These are phyloP conservation scores for Xiphophorus hellerii DNA, from an alignment of 2,113 vertebrate genomes.

Conservation along the genomic window DNA sequence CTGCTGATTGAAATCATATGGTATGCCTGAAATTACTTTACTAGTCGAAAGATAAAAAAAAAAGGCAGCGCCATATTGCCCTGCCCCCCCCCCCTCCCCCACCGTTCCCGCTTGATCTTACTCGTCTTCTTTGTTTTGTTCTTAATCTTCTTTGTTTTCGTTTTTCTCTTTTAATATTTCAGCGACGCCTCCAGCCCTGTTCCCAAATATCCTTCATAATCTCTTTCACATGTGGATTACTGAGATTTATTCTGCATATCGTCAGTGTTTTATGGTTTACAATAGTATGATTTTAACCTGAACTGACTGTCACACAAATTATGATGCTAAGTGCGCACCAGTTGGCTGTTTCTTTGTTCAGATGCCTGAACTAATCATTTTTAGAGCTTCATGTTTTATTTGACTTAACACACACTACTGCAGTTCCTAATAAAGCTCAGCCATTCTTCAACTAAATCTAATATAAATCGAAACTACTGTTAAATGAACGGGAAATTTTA, in stretches of 20 bases:
- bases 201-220: not conserved
- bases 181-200: not conserved
- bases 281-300: not conserved
- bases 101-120: not conserved
- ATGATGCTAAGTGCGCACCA: not conserved
- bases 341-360: not conserved
- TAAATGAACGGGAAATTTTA: not conserved
- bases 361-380: not conserved
- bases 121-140: conserved; percentile 13
- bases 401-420: not conserved
- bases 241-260: not conserved
- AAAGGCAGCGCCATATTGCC: conserved; percentile 30
- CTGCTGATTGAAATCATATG: conserved; percentile 77
- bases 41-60: conserved; percentile 48
- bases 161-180: too few species aligned
- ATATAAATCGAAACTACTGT: not conserved
- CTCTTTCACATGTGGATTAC: not conserved
- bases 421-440: not conserved
- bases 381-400: not conserved
- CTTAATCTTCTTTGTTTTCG: not conserved
- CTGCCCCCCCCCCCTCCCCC: not conserved
- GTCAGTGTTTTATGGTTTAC: not conserved
- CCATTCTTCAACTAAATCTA: not conserved
- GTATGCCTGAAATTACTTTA: conserved; percentile 66
- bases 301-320: not conserved